phyloP scores from a whole-genome alignment of 1,140 invertebrate genomes.

The Rhopalosiphum maidis region DNA sequence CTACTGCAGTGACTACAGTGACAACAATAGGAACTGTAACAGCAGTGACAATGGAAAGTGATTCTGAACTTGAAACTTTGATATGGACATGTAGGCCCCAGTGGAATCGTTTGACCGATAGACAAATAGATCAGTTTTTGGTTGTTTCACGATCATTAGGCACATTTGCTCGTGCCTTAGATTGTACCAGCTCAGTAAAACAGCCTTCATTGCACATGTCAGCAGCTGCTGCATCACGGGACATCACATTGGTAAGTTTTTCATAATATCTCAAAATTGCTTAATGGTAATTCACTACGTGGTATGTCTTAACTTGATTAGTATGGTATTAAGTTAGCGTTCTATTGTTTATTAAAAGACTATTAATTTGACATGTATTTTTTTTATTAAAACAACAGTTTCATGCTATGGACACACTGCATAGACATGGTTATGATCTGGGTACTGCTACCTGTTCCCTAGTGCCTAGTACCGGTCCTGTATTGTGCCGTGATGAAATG shows the following conservation, averaged over 20 bases:
- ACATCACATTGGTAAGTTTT: constrained; percentile 87
- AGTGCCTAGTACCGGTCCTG: constrained; percentile 93
- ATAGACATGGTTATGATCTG: constrained; percentile 92
- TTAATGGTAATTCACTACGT: not conserved
- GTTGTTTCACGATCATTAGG: constrained; percentile 97
- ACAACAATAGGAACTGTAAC: not conserved
- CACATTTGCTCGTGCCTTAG: constrained; percentile 96
- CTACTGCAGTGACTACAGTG: not conserved
- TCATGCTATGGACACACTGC: constrained; percentile 97
- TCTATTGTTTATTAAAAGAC: not conserved
- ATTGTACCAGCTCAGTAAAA: constrained; percentile 97
- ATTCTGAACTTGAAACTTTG: constrained; percentile 83
- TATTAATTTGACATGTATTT: not conserved
- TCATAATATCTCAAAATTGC: constrained; percentile 7
- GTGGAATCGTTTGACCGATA: constrained; percentile 74
- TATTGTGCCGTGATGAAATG: constrained; percentile 98
- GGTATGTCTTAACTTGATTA: not conserved
- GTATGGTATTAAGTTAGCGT: not conserved
- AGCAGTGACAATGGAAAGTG: constrained; percentile 61
- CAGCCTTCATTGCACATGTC: constrained; percentile 99
- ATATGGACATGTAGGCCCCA: constrained; percentile 92
- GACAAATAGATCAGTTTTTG: constrained; percentile 98
- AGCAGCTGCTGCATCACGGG: constrained; percentile 96
- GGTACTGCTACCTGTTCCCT: constrained; percentile 90
- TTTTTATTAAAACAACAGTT: constrained; percentile 71